Evolutionary conservation across 2,113 vertebrate species (phyloP), one percentile per base, ranked within the genome.

Genomic region (Hippocampus mohnikei): DNA sequence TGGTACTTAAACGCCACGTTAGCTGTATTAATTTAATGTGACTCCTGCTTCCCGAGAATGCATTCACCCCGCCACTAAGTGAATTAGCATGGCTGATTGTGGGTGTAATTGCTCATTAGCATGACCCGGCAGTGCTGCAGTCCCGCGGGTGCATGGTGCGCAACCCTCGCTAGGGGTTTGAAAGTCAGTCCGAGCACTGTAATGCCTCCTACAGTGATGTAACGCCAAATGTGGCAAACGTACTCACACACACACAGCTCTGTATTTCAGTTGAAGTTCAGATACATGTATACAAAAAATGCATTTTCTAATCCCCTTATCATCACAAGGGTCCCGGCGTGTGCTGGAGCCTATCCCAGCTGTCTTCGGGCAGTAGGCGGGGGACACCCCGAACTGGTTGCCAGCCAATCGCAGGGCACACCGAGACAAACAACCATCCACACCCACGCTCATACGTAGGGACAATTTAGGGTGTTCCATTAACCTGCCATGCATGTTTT

Each of bases 31-130:
- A 82, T 87, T 84, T 79, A 62, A 81, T 78, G 79, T 78, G 80
- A 66, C 79, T 73, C 73, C 67, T 48, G 37, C 67, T 86, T 86
- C 79, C 67, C 74, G 48, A 84, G 82, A 84, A 84, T 84, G 74
- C 73, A 50, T 72, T 81, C 85, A 91, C 87, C 85, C 18, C 18
- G 68, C 76, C 64, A 56, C 80, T 85, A 84, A 88, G 77, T 85
- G 81, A 88, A 86, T 90, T 90, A 89, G 85, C 81, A 75, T 75
- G 86, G 80, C 37, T 83, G 82, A 89, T 85, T 85, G 86, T 85
- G 85, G 83, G 78, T 88, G 83, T 87, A 90, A 90, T 89, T 88
- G 81, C 81, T 85, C 79, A 89, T 89, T 90, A 90, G 58, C 77
- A 81, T 80, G 76, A 87, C 81, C 85, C 81, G 74, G 64, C 85